Conservation (phyloP, 1,140 invertebrate genomes). For the Apis laboriosa region DNA sequence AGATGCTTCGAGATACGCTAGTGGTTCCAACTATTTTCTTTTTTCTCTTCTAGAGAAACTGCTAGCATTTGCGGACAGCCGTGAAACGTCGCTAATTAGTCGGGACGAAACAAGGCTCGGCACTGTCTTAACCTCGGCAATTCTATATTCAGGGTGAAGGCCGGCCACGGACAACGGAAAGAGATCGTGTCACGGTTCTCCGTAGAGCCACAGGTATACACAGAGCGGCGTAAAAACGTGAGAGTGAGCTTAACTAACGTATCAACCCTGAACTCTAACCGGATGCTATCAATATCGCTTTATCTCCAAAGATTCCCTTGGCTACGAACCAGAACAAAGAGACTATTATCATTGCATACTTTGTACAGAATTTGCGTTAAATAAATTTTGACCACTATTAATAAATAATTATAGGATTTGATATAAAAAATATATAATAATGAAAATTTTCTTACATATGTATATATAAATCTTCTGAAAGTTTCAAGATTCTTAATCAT, state of each 20-base stretch:
- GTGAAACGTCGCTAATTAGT: constrained; percentile 29
- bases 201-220: not conserved
- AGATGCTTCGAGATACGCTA: not conserved
- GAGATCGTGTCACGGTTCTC: constrained; percentile 10
- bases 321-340: not conserved
- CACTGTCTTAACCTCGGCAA: constrained; percentile 15
- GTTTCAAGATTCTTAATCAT: no score
- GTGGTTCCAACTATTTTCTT: not conserved
- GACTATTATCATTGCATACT: not conserved
- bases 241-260: not conserved
- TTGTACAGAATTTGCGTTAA: no score
- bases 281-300: constrained; percentile 24
- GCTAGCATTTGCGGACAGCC: not conserved
- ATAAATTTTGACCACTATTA: no score
- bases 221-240: not conserved
- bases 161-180: not conserved
- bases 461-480: no score
- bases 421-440: no score
- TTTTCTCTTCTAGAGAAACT: not conserved
- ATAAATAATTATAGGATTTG: no score
- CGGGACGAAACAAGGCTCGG: not conserved
- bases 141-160: constrained; percentile 44
- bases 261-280: not conserved
- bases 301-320: constrained; percentile 8
- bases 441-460: no score